Conservation (phyloP, 1,140 invertebrate species). For the Pseudomyrmex dendroicus region DNA sequence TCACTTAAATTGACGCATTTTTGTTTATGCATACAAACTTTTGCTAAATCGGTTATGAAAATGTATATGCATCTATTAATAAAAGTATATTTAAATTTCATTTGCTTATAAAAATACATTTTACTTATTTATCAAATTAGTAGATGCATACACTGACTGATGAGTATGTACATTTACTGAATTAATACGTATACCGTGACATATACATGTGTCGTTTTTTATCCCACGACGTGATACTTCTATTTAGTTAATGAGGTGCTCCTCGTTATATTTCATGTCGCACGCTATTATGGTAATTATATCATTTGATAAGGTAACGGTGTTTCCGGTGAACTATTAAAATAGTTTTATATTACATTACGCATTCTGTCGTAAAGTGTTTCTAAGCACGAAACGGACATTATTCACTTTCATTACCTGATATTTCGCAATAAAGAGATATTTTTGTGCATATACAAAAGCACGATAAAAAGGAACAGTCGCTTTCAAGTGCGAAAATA, state of each 20-base stretch:
- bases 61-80: no score
- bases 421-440: constrained; percentile 16
- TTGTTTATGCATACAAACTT: no score
- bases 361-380: constrained; percentile 26
- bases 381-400: constrained; percentile 7
- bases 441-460: background rate
- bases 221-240: background rate
- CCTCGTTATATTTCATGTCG: background rate
- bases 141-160: no score
- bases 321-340: constrained; percentile 14
- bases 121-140: no score
- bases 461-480: constrained; percentile 2
- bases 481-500: background rate
- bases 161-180: no score
- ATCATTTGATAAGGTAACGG: background rate
- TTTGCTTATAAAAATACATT: no score
- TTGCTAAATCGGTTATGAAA: no score
- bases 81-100: no score
- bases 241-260: constrained; percentile 16
- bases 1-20: no score
- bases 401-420: constrained; percentile 26
- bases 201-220: background rate
- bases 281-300: constrained; percentile 32
- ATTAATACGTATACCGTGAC: no score
- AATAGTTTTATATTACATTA: constrained; percentile 5